These are phyloP conservation scores for Pimpla rufipes DNA, from an alignment of 2,888 invertebrate species.

Conservation along the genomic window DNA sequence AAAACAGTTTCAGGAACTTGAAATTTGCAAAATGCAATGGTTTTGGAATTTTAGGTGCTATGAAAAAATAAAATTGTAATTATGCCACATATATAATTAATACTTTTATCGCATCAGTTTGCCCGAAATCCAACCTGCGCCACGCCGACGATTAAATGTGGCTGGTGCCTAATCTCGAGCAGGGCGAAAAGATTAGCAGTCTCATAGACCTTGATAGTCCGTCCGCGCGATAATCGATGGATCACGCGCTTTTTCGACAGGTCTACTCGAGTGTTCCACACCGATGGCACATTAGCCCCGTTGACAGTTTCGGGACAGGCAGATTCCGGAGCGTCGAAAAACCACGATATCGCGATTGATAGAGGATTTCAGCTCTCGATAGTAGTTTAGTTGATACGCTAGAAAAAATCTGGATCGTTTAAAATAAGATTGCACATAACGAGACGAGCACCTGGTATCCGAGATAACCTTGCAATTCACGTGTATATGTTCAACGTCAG, in stretches of 20 bases:
- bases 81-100: background rate
- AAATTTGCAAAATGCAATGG: background rate
- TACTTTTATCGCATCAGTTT: background rate
- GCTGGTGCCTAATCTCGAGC: slow-evolving; percentile 31
- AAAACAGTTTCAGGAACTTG: background rate
- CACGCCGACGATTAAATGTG: slow-evolving; percentile 1
- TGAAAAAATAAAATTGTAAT: background rate
- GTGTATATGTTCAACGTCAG: background rate
- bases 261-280: background rate
- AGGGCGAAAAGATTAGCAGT: slow-evolving; percentile 18
- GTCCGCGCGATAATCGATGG: slow-evolving; percentile 12
- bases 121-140: background rate
- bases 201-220: slow-evolving; percentile 5
- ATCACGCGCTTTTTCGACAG: slow-evolving; percentile 16
- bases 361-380: background rate
- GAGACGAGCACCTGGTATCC: background rate
- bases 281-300: background rate
- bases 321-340: background rate
- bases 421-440: background rate
- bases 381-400: background rate
- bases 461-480: background rate
- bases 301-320: background rate
- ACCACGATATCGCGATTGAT: background rate
- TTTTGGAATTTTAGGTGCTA: background rate
- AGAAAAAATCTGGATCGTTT: background rate